A percentile compares a stretch with the other conserved stretches of the same genome.
phyloP scores from a whole-genome alignment of 2,888 invertebrate genomes.

The Yponomeuta plumbellus region DNA sequence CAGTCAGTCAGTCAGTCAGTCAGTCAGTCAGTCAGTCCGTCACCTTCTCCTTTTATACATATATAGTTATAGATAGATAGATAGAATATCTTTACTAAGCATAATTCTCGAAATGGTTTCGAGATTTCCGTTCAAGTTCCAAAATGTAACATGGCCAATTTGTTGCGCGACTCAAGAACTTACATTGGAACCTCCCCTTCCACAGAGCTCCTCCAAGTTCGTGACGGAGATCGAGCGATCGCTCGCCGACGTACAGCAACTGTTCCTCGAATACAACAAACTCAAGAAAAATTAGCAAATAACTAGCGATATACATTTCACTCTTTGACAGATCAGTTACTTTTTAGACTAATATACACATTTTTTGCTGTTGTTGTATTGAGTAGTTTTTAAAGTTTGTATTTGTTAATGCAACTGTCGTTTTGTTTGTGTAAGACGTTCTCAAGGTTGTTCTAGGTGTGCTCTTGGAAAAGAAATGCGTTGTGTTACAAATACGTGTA shows the following conservation, averaged over 20 bases:
- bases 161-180: too few relatives aligned
- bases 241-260: slow-evolving; percentile 81
- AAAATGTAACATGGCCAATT: too few relatives aligned
- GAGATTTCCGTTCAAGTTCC: too few relatives aligned
- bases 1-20: too few relatives aligned
- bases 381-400: background rate
- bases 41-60: too few relatives aligned
- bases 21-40: too few relatives aligned
- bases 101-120: too few relatives aligned
- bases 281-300: slow-evolving; percentile 39
- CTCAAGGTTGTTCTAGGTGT: background rate
- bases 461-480: background rate
- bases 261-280: slow-evolving; percentile 79
- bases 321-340: background rate
- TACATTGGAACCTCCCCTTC: too few relatives aligned
- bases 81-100: too few relatives aligned
- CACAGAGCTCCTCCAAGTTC: slow-evolving; percentile 89
- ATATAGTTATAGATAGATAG: too few relatives aligned
- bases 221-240: slow-evolving; percentile 83
- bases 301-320: background rate
- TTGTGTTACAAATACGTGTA: background rate
- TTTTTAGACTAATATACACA: slow-evolving; percentile 8
- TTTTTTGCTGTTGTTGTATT: slow-evolving; percentile 13
- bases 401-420: slow-evolving; percentile 4
- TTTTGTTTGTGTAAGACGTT: background rate